phyloP scores from a whole-genome alignment of 2,888 invertebrate species.

The Nomada ferruginata region DNA sequence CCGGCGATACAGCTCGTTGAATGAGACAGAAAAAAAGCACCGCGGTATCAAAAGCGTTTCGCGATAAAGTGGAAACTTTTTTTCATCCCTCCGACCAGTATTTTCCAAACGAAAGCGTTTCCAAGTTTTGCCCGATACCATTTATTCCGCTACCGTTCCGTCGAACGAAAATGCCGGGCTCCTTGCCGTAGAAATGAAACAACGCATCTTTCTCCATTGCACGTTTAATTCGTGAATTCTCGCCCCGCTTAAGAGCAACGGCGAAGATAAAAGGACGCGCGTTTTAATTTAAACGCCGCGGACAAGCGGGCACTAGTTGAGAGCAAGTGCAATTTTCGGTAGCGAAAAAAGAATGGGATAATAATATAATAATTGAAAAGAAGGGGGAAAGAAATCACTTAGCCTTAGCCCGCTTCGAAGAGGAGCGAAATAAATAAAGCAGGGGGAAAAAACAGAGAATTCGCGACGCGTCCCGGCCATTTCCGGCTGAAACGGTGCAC shows the following conservation, averaged over 20 bases:
- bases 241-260: not conserved
- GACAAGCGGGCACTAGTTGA: not conserved
- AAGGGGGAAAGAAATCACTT: too few species aligned
- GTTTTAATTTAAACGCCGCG: not conserved
- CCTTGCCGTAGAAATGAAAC: too few species aligned
- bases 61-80: constrained; percentile 31
- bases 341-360: not conserved
- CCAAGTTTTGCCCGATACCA: not conserved
- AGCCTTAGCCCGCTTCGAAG: not conserved
- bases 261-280: not conserved
- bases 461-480: constrained; percentile 9
- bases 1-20: constrained; percentile 1
- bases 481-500: constrained; percentile 22
- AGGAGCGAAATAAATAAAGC: not conserved
- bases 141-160: not conserved
- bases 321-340: constrained; percentile 2
- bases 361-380: too few species aligned
- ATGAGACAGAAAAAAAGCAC: not conserved
- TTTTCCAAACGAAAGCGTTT: not conserved
- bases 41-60: constrained; percentile 13
- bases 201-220: not conserved
- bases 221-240: too few species aligned
- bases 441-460: not conserved
- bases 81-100: too few species aligned
- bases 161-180: not conserved